A percentile compares a stretch with the other conserved stretches of the same genome.
phyloP scores from a whole-genome alignment of 2,113 vertebrate genomes.

The Fregata magnificens region DNA sequence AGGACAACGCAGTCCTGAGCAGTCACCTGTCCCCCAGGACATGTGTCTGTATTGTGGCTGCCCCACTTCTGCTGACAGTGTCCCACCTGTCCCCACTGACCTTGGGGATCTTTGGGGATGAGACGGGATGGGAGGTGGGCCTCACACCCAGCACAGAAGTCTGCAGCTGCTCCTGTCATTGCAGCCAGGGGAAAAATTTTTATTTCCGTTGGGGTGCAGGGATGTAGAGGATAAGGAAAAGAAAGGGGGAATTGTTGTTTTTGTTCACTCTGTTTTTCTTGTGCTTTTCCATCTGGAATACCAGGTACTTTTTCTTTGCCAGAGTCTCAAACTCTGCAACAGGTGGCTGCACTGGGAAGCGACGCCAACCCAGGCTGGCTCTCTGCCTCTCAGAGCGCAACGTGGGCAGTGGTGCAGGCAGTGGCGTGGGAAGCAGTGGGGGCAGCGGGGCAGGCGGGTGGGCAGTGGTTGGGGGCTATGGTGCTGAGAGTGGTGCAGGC shows the following conservation, averaged over 20 bases:
- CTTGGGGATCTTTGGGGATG: background rate
- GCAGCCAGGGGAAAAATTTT: background rate
- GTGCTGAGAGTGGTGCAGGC: background rate
- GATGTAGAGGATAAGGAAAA: background rate
- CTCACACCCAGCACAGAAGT: background rate
- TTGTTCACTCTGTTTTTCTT: background rate
- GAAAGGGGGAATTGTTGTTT: background rate
- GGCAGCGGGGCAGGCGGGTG: background rate
- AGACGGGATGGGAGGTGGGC: background rate
- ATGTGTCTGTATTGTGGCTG: accelerated
- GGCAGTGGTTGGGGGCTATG: background rate
- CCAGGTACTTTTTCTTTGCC: background rate
- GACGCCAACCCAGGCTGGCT: accelerated
- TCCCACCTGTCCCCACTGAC: background rate
- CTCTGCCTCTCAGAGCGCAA: background rate
- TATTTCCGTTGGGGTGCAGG: background rate
- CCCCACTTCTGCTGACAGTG: accelerated
- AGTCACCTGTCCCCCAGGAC: background rate
- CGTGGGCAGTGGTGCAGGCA: background rate
- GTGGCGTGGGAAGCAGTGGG: background rate
- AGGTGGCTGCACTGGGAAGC: accelerated
- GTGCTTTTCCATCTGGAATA: background rate
- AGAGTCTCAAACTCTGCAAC: background rate
- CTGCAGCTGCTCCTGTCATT: background rate
- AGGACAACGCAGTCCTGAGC: background rate